Evolutionary conservation across 2,113 vertebrate species (phyloP), one percentile per base, ranked within the genome.

Genomic region (Progne subis): DNA sequence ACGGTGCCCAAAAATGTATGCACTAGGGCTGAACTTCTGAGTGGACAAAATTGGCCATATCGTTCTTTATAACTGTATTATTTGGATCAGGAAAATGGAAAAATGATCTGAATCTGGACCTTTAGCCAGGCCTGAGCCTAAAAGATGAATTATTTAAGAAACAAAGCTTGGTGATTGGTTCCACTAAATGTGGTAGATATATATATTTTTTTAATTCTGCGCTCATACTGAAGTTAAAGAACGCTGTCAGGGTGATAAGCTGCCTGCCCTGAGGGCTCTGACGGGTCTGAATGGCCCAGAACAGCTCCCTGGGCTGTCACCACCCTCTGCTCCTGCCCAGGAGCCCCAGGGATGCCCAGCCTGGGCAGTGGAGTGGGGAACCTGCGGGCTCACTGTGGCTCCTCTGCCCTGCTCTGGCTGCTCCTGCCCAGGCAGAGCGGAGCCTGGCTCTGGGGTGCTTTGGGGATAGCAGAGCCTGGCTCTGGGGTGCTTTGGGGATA

Each of bases 381-480:
- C 11, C 24, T 20, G 18, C 5, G 4, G 8, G 23, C 13, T 1
- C 12, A 0, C 2, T 39, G 24, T 0, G 1, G 5, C 41, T 79
- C 31, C 39, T 49, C 34, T 25, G 18, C 26, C 32, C 16, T 4
- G 1, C 5, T 13, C 57, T 11, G 26, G 49, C 59, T 25, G 34
- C 34, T 39, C 5, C 20, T n/a, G 37, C 32, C 5, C 14, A 18
- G 44, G 1, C 39, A 4, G 26, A 15, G 25, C 71, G 61, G 39
- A 23, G 14, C 14, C 9, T 8, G 8, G 6, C 20, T 50, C 37
- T 2, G 5, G 8, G 2, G 3, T 8, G 14, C 2, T 7, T 0
- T 50, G 59, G 59, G 59, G 13, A 11, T 0, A n/a, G 37, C 37
- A 37, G 37, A 37, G 37, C 37, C 37, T 37, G 37, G 37, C 37